Conservation (phyloP, 2,113 vertebrate species). For the Plecturocebus donacophilus region DNA sequence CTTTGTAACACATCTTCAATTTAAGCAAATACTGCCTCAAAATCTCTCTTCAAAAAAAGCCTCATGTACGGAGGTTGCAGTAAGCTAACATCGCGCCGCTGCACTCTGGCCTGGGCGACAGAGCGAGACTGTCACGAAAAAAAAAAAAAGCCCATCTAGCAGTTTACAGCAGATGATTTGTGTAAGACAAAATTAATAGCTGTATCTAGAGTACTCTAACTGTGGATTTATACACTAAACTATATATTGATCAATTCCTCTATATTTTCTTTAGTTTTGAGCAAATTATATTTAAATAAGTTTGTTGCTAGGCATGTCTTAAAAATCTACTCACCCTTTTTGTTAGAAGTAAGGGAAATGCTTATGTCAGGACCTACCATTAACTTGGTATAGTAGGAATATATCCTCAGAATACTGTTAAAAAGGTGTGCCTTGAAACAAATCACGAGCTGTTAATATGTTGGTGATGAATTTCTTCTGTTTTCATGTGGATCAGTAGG, state of each 20-base stretch:
- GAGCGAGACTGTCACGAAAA: too few relatives aligned
- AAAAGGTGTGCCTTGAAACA: conserved; percentile 18
- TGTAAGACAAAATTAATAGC: conserved; percentile 8
- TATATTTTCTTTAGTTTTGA: conserved; percentile 4
- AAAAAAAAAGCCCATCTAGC: neutral
- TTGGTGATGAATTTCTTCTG: conserved; percentile 33
- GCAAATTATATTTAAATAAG: conserved; percentile 22
- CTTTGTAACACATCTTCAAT: neutral
- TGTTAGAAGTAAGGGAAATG: neutral
- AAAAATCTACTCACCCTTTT: neutral
- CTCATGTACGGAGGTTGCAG: neutral
- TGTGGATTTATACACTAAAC: neutral
- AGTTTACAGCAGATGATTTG: neutral
- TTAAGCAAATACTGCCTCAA: neutral
- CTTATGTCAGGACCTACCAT: neutral
- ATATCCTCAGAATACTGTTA: neutral
- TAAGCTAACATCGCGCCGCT: too few relatives aligned
- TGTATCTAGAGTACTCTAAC: neutral
- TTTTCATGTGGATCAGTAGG: conserved; percentile 59
- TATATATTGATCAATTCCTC: neutral
- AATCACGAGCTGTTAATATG: conserved; percentile 38
- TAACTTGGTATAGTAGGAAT: neutral
- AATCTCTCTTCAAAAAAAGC: neutral
- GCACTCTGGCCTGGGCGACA: too few relatives aligned
- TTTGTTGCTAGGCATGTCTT: neutral